A percentile compares a stretch with the other conserved stretches of the same genome.
Evolutionary conservation across 2,113 vertebrate species (phyloP).

Genomic region (Nerophis lumbriciformis): DNA sequence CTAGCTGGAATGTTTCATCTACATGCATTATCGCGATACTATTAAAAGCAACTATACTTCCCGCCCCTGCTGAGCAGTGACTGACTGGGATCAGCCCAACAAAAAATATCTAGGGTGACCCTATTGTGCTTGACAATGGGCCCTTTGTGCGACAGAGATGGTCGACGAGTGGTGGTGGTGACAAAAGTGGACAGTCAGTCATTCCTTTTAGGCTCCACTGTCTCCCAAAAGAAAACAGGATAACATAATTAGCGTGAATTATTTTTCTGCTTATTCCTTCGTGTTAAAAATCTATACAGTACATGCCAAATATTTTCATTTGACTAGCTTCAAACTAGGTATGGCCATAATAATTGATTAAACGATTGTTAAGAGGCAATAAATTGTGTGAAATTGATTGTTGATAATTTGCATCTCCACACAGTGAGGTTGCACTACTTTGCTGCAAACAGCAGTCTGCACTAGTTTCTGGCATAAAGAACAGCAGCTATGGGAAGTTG

Average conservation of each 20-base stretch:
- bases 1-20: no score
- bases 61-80: conserved; percentile 43
- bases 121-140: conserved; percentile 67
- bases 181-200: conserved; percentile 53
- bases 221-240: conserved; percentile 2
- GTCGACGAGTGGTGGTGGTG: conserved; percentile 49
- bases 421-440: no score
- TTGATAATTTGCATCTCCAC: no score
- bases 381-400: no score
- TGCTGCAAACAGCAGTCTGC: no score
- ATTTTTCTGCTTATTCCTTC: not conserved
- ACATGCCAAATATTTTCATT: not conserved
- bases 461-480: no score
- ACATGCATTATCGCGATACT: no score
- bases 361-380: not conserved
- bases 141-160: conserved; percentile 55
- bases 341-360: not conserved
- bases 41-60: not conserved
- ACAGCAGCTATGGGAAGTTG: no score
- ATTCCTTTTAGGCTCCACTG: conserved; percentile 36
- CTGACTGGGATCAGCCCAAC: conserved; percentile 54
- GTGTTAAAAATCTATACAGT: not conserved
- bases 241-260: not conserved
- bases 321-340: not conserved
- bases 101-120: conserved; percentile 64